These are phyloP conservation scores for Myripristis murdjan DNA, from an alignment of 2,797 vertebrate species.

Conservation along the genomic window DNA sequence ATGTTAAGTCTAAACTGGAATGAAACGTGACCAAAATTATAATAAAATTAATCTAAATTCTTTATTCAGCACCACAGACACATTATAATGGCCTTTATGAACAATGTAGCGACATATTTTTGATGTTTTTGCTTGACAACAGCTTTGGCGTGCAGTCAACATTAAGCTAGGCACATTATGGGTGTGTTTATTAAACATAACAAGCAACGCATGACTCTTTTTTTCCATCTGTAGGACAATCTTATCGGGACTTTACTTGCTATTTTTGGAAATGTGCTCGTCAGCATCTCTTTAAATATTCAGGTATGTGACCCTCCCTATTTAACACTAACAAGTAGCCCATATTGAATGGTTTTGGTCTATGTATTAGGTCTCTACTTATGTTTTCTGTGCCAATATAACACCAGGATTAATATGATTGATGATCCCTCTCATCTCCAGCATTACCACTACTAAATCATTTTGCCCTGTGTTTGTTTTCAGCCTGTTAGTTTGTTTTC, in stretches of 20 bases:
- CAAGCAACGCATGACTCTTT: background rate
- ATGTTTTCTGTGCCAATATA: background rate
- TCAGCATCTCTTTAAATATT: slow-evolving; percentile 94
- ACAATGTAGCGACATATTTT: too few relatives aligned
- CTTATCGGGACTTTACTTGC: slow-evolving; percentile 95
- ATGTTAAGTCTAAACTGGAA: too few relatives aligned
- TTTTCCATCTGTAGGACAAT: slow-evolving; percentile 88
- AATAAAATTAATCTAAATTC: too few relatives aligned
- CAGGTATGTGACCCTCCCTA: slow-evolving; percentile 86
- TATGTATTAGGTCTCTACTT: background rate
- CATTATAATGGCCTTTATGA: too few relatives aligned
- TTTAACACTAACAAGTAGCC: background rate
- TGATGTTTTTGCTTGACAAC: too few relatives aligned
- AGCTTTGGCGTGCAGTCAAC: too few relatives aligned
- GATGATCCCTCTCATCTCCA: background rate
- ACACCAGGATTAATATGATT: background rate
- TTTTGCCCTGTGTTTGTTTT: background rate
- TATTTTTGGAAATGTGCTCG: slow-evolving; percentile 94
- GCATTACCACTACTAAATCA: background rate
- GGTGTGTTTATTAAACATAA: too few relatives aligned
- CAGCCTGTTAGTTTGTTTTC: background rate
- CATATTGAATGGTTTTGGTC: background rate
- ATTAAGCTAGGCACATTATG: too few relatives aligned
- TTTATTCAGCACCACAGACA: too few relatives aligned
- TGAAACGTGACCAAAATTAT: too few relatives aligned